Base-by-base conservation (phyloP, 2,888 invertebrate species). In the Sceliomorpha sp. region DNA sequence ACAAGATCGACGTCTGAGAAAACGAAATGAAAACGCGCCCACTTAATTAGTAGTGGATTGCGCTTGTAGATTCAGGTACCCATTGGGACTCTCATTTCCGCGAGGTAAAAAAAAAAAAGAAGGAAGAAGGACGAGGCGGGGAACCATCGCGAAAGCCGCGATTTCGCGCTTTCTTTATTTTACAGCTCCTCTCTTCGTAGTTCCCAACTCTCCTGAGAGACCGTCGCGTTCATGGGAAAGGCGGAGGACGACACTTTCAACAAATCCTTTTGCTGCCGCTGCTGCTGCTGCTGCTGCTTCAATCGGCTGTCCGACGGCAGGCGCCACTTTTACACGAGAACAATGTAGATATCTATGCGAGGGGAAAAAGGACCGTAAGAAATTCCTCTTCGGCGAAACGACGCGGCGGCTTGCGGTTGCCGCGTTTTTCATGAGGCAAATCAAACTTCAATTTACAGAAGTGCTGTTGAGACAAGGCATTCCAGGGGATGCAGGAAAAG, bases 21-120 rank as follows among this genome's bases (percentile, higher is more conserved):
- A 53, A 10, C 20, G 31, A 36, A 42, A 53, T 67, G 58, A 67
- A 75, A 78, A 70, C 72, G 70, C 73, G 56, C 50, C 70, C 69
- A 69, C 71, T 78, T 75, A 77, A 79, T 80, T 80, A 79, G 70
- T 62, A 70, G 70, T 66, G n/a, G n/a, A n/a, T n/a, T n/a, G n/a
- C 39, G 39, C 27, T 27, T 34, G 13, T 9, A 45, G 47, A 48
- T 40, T 44, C 36, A 26, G 47, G 27, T 53, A 36, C 39, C 47
- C 39, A n/a, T 47, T 20, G 47, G 26, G 37, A 60, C 48, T 31
- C 47, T 45, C 15, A 39, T 64, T 50, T 51, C 27, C 44, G 34
- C n/a, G 8, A 3, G 27, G 13, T 8, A 31, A 45, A 34, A 56
- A 45, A 39, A 34, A 15, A 14, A 34, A 34, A 5, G 5, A 5